Evolutionary conservation across 2,113 vertebrate genomes (phyloP).

Genomic region (Oxyura jamaicensis): DNA sequence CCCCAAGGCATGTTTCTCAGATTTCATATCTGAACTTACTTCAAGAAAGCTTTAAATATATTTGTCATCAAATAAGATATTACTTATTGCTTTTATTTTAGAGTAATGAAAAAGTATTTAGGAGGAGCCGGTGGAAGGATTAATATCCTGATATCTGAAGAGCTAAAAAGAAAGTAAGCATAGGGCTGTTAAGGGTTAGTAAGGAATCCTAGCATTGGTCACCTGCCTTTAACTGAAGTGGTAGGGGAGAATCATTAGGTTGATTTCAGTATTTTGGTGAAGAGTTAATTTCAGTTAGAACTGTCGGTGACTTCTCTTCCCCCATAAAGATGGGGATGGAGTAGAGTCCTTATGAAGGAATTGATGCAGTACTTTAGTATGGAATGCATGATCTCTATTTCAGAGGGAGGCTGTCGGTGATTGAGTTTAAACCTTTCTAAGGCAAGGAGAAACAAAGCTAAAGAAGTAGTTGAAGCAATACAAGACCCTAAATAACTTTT

Average conservation of each 20-base stretch:
- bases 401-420: not conserved
- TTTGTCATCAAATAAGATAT: not conserved
- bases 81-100: not conserved
- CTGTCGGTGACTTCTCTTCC: not conserved
- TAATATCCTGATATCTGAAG: not conserved
- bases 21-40: not conserved
- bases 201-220: not conserved
- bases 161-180: not conserved
- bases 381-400: not conserved
- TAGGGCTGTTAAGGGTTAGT: not conserved
- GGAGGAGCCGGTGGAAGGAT: not conserved
- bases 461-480: not conserved
- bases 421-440: not conserved
- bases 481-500: not conserved
- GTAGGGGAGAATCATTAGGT: not conserved
- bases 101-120: not conserved
- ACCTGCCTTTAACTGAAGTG: not conserved
- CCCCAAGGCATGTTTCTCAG: not conserved
- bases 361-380: not conserved
- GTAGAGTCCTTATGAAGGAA: not conserved
- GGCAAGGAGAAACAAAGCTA: not conserved
- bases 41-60: not conserved
- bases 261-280: not conserved
- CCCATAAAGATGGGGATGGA: not conserved
- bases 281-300: not conserved